Conservation (phyloP, 2,797 vertebrate genomes). For the Heterohyrax brucei region DNA sequence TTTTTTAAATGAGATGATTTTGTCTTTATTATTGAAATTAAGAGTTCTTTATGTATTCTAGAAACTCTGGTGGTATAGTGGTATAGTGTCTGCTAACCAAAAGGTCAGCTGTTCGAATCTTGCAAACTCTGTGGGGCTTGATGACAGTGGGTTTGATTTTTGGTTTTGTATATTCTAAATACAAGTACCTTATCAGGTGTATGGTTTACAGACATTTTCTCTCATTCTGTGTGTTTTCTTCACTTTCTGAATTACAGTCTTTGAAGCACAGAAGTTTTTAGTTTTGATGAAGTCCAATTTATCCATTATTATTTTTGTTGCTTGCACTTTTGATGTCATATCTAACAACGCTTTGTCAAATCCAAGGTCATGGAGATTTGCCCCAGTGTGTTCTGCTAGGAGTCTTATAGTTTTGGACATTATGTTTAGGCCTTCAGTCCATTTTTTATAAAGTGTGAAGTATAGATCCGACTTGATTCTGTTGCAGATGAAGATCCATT, state of each 20-base stretch:
- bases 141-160: too few relatives aligned
- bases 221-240: not conserved
- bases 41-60: constrained; percentile 9
- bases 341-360: not conserved
- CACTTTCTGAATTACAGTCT: not conserved
- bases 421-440: not conserved
- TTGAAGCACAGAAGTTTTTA: not conserved
- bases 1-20: not conserved
- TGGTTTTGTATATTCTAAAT: not conserved
- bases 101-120: too few relatives aligned
- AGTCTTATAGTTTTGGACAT: not conserved
- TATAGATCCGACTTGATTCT: not conserved
- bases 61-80: not conserved
- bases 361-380: not conserved
- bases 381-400: not conserved
- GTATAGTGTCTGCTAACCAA: too few relatives aligned
- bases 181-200: not conserved
- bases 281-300: not conserved
- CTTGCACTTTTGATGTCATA: not conserved
- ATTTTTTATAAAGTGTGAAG: not conserved
- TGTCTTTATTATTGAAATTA: not conserved
- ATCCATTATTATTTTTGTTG: not conserved
- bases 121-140: too few relatives aligned
- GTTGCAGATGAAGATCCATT: not conserved
- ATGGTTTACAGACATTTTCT: not conserved